phyloP scores from a whole-genome alignment of 2,797 vertebrate species.

The Cuculus canorus region DNA sequence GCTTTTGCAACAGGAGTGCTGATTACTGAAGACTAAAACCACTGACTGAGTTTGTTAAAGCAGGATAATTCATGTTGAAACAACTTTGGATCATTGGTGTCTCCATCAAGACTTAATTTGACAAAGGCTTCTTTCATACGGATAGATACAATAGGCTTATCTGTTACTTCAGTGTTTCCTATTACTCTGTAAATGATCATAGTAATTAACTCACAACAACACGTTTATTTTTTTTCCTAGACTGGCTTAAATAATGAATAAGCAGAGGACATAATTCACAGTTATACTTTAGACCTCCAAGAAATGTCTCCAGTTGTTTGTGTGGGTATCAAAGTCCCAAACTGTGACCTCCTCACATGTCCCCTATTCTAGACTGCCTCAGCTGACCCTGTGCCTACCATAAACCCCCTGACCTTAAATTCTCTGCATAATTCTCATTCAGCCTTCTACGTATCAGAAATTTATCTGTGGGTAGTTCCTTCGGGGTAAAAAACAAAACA shows the following conservation, averaged over 20 bases:
- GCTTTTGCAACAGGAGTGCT: background rate
- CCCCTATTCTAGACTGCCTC: background rate
- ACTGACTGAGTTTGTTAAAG: background rate
- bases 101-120: background rate
- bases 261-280: background rate
- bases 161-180: background rate
- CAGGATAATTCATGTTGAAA: background rate
- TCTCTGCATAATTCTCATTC: background rate
- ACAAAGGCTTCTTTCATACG: background rate
- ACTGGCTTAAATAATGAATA: background rate
- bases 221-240: background rate
- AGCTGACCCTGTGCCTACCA: background rate
- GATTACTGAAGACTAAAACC: background rate
- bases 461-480: background rate
- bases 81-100: background rate
- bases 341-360: background rate
- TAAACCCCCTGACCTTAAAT: background rate
- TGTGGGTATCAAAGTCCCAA: background rate
- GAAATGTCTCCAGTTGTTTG: background rate
- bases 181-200: background rate
- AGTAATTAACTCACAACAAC: background rate
- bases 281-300: background rate
- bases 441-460: background rate
- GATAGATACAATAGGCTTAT: background rate
- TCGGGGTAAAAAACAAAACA: accelerated